Conservation (phyloP, 2,797 vertebrate species). For the Thunnus albacares region DNA sequence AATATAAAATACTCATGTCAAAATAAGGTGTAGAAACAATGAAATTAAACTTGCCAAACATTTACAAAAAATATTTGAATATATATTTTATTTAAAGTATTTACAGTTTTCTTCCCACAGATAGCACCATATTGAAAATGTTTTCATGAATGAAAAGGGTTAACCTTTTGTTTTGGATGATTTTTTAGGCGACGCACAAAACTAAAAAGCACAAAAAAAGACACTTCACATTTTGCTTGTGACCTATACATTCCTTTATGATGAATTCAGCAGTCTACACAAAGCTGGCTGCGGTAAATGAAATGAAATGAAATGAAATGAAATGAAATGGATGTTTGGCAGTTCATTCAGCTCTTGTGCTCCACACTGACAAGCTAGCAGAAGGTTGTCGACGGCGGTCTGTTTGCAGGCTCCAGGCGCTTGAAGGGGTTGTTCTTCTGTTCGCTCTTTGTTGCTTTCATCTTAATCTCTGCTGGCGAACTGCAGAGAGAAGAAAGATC, state of each 20-base stretch:
- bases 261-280: constrained; percentile 77
- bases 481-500: constrained; percentile 62
- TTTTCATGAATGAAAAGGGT: constrained; percentile 61
- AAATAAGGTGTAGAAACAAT: constrained; percentile 39
- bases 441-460: constrained; percentile 65
- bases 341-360: constrained; percentile 32
- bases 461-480: constrained; percentile 88
- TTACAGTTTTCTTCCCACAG: constrained; percentile 80
- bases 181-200: constrained; percentile 67
- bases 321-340: constrained; percentile 59
- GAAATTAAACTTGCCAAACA: constrained; percentile 70
- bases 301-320: constrained; percentile 68
- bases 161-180: constrained; percentile 63
- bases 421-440: constrained; percentile 7
- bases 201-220: constrained; percentile 69
- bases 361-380: constrained; percentile 22
- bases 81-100: constrained; percentile 89
- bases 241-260: constrained; percentile 80
- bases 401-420: constrained; percentile 31
- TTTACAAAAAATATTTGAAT: constrained; percentile 70
- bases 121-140: constrained; percentile 79
- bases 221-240: constrained; percentile 78
- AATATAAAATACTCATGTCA: not conserved
- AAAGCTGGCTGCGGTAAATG: constrained; percentile 65
- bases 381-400: constrained; percentile 23